A percentile compares a stretch with the other conserved stretches of the same genome.
These are phyloP conservation scores for Ophiothrix spiculata DNA, from an alignment of 35 echinoderm and acorn worm species.

Conservation along the genomic window DNA sequence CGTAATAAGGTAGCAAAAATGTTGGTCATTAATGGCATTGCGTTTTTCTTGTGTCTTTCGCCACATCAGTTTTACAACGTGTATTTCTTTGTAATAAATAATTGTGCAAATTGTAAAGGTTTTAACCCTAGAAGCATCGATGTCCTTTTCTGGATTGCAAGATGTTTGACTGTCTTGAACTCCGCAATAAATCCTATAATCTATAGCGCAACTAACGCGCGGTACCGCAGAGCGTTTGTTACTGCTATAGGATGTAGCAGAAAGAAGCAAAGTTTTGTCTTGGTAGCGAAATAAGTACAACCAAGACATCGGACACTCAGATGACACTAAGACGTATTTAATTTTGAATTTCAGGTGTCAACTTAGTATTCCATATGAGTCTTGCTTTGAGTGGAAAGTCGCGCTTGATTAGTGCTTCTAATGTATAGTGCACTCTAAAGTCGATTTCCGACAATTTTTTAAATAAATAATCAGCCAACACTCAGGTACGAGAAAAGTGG, in stretches of 20 bases:
- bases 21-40: neutral
- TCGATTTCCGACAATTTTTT: too few species aligned
- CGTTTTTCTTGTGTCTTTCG: neutral
- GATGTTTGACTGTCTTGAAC: neutral
- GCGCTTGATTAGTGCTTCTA: too few species aligned
- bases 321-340: too few species aligned
- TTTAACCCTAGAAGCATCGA: neutral
- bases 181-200: neutral
- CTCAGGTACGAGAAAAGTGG: too few species aligned
- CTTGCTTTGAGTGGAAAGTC: too few species aligned
- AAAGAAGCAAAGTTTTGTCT: too few species aligned
- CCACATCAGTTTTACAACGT: neutral
- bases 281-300: too few species aligned
- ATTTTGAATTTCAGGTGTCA: too few species aligned
- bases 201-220: neutral
- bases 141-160: neutral
- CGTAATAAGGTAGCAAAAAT: neutral
- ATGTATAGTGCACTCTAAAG: too few species aligned
- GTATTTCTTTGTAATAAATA: neutral
- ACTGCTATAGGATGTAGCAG: neutral
- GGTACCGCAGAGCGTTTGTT: neutral
- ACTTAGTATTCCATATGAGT: too few species aligned
- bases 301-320: too few species aligned
- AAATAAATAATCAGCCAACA: too few species aligned
- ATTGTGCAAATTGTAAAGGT: neutral